A percentile compares a stretch with the other conserved stretches of the same genome.
Evolutionary conservation across 2,888 invertebrate species (phyloP).

Genomic region (Coleophora deauratella): DNA sequence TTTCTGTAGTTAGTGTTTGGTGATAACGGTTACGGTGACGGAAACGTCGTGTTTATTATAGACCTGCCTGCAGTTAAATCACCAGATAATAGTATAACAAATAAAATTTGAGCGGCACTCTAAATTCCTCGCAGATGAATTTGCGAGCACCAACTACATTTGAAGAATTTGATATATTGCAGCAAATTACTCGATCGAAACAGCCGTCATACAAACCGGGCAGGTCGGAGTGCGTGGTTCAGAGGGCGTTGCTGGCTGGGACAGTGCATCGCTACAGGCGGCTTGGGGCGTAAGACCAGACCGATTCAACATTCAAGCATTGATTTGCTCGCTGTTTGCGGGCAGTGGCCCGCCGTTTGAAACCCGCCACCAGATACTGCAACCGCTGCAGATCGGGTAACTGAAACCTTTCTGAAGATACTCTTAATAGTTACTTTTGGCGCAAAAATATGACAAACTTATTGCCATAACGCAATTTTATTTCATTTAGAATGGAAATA

Average conservation of each 20-base stretch:
- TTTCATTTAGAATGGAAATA: constrained; percentile 26
- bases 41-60: too few relatives aligned
- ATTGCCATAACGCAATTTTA: not conserved
- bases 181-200: constrained; percentile 24
- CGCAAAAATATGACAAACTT: too few relatives aligned
- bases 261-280: constrained; percentile 28
- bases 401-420: too few relatives aligned
- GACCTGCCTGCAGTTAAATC: too few relatives aligned
- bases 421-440: too few relatives aligned
- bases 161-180: too few relatives aligned
- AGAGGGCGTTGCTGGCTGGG: constrained; percentile 38
- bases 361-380: constrained; percentile 34
- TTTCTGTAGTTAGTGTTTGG: too few relatives aligned
- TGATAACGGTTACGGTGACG: too few relatives aligned
- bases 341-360: constrained; percentile 32
- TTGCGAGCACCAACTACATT: too few relatives aligned
- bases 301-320: constrained; percentile 26
- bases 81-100: too few relatives aligned
- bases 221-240: constrained; percentile 37
- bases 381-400: constrained; percentile 49
- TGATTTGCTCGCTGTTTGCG: constrained; percentile 32
- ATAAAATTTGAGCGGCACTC: too few relatives aligned
- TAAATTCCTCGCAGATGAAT: too few relatives aligned
- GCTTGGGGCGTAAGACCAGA: constrained; percentile 33
- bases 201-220: constrained; percentile 33